Evolutionary conservation across 1,140 invertebrate genomes (phyloP).

Genomic region (Sarcophaga peregrina): DNA sequence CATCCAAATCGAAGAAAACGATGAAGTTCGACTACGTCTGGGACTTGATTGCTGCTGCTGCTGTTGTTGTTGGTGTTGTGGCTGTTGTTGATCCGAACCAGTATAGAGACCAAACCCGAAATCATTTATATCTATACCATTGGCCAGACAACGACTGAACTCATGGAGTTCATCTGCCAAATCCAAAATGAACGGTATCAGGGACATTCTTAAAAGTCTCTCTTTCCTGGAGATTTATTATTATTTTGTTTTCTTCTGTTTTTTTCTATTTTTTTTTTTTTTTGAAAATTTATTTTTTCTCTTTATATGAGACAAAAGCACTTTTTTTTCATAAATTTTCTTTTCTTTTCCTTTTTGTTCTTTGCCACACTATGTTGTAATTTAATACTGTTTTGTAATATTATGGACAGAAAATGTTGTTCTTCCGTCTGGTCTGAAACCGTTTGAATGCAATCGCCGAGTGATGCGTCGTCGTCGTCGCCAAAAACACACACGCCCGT

Average conservation of each 20-base stretch:
- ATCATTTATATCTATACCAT: slow-evolving; percentile 56
- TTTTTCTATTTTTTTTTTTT: background rate
- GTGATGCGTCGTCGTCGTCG: slow-evolving; percentile 37
- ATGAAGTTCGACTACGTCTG: slow-evolving; percentile 48
- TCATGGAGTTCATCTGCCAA: slow-evolving; percentile 64
- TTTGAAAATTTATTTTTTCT: background rate
- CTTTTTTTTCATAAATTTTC: background rate
- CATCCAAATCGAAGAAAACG: slow-evolving; percentile 53
- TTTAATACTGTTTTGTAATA: slow-evolving; percentile 8
- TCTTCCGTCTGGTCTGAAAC: slow-evolving; percentile 40
- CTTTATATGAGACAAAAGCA: background rate
- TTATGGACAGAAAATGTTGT: slow-evolving; percentile 32
- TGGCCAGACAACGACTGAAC: slow-evolving; percentile 55
- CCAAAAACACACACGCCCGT: slow-evolving; percentile 51
- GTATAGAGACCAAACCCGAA: slow-evolving; percentile 62
- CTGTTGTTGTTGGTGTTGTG: slow-evolving; percentile 47
- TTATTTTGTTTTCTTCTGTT: background rate
- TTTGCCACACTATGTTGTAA: background rate
- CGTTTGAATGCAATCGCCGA: slow-evolving; percentile 47
- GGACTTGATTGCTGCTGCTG: slow-evolving; percentile 45
- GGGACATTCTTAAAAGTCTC: slow-evolving; percentile 52
- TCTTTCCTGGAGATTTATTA: background rate
- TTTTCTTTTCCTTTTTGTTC: slow-evolving; percentile 7
- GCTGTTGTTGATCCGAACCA: slow-evolving; percentile 50
- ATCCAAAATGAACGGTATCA: slow-evolving; percentile 64